A percentile compares a stretch with the other conserved stretches of the same genome.
Evolutionary conservation across 2,113 vertebrate genomes (phyloP).

Genomic region (Calcarius ornatus): DNA sequence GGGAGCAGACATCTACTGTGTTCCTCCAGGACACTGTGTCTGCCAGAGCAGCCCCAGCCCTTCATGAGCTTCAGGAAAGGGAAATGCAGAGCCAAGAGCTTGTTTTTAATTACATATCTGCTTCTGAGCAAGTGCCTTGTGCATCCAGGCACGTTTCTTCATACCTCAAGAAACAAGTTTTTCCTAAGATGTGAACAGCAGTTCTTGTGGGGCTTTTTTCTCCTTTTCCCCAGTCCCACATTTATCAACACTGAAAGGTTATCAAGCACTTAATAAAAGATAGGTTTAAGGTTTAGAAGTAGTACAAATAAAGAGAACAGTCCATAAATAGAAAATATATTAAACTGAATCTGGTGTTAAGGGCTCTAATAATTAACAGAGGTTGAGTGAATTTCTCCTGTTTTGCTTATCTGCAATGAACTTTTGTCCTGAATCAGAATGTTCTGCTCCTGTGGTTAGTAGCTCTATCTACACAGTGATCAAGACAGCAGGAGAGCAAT

Average conservation of each 20-base stretch:
- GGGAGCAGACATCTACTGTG: neutral
- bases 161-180: neutral
- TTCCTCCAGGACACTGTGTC: neutral
- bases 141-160: neutral
- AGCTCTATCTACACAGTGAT: neutral
- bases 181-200: neutral
- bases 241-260: neutral
- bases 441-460: neutral
- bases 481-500: neutral
- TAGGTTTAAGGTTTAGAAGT: neutral
- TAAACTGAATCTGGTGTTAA: neutral
- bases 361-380: neutral
- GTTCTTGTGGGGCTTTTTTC: neutral
- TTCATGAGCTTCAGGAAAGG: neutral
- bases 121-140: neutral
- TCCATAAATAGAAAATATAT: conserved; percentile 33
- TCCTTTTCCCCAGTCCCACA: neutral
- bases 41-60: neutral
- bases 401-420: neutral
- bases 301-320: neutral
- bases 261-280: neutral
- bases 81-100: neutral
- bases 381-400: neutral
- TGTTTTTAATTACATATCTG: neutral
- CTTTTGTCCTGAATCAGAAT: neutral